Percentiles rank a stretch among this genome's conserved stretches.
These are phyloP conservation scores for Trichonephila clavipes DNA, from an alignment of 1,140 invertebrate species.

Conservation along the genomic window DNA sequence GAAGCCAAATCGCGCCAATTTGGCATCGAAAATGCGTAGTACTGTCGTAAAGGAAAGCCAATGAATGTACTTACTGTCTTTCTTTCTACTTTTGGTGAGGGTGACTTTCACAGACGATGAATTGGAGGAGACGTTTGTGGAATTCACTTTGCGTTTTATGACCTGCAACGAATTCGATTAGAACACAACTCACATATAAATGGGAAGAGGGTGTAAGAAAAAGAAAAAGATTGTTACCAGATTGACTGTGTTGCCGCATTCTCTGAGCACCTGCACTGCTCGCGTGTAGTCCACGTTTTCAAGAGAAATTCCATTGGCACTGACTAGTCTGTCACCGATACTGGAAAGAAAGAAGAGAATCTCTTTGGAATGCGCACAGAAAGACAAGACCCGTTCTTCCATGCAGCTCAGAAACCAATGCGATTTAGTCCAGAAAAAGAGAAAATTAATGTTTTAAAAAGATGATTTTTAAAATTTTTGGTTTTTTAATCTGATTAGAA, in stretches of 20 bases:
- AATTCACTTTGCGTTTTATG: slow-evolving; percentile 71
- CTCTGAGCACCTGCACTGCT: slow-evolving; percentile 89
- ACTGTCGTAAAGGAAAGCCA: no score
- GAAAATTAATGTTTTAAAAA: no score
- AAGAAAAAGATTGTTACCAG: slow-evolving; percentile 83
- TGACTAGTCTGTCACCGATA: slow-evolving; percentile 98
- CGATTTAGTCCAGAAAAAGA: no score
- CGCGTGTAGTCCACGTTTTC: slow-evolving; percentile 98
- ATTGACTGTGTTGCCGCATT: slow-evolving; percentile 93
- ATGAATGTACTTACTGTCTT: slow-evolving; percentile 88
- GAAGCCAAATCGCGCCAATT: no score
- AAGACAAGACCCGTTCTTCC: no score
- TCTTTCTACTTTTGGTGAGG: slow-evolving; percentile 94
- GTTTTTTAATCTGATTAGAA: no score
- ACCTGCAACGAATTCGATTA: slow-evolving; percentile 48
- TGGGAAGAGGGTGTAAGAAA: no score
- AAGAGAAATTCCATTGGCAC: slow-evolving; percentile 96
- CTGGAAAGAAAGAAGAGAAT: slow-evolving; percentile 82
- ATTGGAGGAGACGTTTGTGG: slow-evolving; percentile 80
- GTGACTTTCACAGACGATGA: slow-evolving; percentile 88
- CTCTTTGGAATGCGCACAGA: no score
- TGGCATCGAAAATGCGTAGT: no score
- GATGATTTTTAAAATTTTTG: no score
- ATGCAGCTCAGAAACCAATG: no score
- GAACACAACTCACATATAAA: no score